These are phyloP conservation scores for Drosophila koepferae DNA, from an alignment of 2,888 invertebrate species.

Conservation along the genomic window DNA sequence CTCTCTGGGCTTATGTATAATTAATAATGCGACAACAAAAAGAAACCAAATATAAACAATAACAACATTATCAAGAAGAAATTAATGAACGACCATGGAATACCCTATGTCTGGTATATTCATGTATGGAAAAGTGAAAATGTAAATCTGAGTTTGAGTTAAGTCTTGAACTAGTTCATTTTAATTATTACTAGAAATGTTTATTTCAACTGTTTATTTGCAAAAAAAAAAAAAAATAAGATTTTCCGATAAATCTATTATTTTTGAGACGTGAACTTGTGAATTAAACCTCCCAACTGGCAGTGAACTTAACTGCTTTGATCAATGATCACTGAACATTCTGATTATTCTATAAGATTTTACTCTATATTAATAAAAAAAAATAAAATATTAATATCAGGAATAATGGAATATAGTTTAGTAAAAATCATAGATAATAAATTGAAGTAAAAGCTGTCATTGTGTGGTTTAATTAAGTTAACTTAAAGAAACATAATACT, in stretches of 20 bases:
- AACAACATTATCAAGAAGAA: slow-evolving; percentile 8
- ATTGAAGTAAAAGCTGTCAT: neutral
- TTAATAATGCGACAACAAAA: slow-evolving; percentile 55
- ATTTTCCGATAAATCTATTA: too few species aligned
- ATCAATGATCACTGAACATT: too few species aligned
- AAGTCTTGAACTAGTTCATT: neutral
- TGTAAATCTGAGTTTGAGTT: too few species aligned
- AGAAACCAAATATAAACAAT: slow-evolving; percentile 24
- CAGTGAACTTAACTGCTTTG: too few species aligned
- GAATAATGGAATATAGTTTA: neutral
- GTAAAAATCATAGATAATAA: neutral
- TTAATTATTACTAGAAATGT: too few species aligned
- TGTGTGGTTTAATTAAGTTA: neutral
- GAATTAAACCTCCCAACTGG: too few species aligned
- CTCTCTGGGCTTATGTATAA: slow-evolving; percentile 63
- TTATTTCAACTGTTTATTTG: too few species aligned
- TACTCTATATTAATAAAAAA: neutral
- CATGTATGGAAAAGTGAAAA: neutral
- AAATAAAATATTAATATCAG: neutral
- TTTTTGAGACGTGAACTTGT: too few species aligned
- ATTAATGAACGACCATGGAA: neutral
- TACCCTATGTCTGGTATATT: neutral
- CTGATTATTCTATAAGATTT: neutral
- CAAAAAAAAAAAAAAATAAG: too few species aligned
- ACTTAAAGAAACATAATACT: neutral